These are phyloP conservation scores for Tipula lateralis DNA, from an alignment of 2,888 invertebrate species.

Conservation along the genomic window DNA sequence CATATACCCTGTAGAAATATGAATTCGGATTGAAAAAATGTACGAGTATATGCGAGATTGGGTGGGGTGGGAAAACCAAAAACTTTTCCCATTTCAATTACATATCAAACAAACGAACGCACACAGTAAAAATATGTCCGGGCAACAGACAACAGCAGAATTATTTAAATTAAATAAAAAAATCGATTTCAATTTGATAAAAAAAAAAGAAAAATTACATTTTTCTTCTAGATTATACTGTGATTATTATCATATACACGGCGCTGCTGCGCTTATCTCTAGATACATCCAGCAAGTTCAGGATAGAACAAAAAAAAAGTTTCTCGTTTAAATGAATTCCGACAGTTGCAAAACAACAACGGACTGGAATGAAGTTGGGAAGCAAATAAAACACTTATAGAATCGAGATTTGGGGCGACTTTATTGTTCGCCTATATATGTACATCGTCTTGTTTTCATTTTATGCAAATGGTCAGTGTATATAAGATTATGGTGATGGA, in stretches of 20 bases:
- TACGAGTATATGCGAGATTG: neutral
- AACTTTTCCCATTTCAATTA: constrained; percentile 7
- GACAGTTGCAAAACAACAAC: neutral
- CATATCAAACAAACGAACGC: neutral
- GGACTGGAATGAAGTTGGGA: neutral
- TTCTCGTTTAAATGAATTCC: neutral
- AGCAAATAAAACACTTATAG: constrained; percentile 24
- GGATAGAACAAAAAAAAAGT: neutral
- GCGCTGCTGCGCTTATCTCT: neutral
- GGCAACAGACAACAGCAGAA: constrained; percentile 3
- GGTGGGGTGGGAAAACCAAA: neutral
- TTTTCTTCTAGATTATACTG: neutral
- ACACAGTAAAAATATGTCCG: neutral
- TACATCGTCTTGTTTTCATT: neutral
- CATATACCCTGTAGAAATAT: too few species aligned
- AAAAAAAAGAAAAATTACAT: too few species aligned
- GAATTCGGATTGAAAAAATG: neutral
- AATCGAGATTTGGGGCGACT: neutral
- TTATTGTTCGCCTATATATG: neutral
- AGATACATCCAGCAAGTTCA: neutral
- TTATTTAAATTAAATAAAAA: constrained; percentile 12
- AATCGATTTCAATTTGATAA: constrained; percentile 4
- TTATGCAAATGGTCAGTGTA: neutral
- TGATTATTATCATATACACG: neutral
- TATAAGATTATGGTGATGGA: neutral